A percentile compares a stretch with the other conserved stretches of the same genome.
Conservation (phyloP, 2,888 invertebrate genomes). For the Pristionchus japonicus region DNA sequence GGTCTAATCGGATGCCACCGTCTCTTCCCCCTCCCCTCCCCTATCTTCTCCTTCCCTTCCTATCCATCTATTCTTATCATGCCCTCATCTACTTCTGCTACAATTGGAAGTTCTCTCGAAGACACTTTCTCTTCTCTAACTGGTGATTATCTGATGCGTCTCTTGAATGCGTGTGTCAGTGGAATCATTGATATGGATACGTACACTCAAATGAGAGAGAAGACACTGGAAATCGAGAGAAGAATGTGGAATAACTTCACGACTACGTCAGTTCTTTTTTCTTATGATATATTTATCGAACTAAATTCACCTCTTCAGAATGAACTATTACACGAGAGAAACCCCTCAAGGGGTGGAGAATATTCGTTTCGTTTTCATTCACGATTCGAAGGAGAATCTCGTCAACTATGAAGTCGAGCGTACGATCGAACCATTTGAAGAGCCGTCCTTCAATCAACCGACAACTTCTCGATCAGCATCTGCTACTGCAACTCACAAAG, state of each 20-base stretch:
- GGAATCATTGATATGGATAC: background rate
- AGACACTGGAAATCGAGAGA: background rate
- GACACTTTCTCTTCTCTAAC: background rate
- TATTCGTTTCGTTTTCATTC: background rate
- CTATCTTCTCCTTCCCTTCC: background rate
- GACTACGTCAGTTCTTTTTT: background rate
- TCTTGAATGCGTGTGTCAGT: background rate
- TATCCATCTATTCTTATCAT: background rate
- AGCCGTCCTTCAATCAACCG: background rate
- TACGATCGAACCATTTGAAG: background rate
- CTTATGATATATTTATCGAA: background rate
- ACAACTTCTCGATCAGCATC: background rate
- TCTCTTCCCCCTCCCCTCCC: background rate
- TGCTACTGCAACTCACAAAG: background rate
- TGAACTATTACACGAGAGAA: background rate
- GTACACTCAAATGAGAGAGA: background rate
- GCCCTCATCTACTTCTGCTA: background rate
- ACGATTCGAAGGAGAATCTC: background rate
- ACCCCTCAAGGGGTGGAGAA: background rate
- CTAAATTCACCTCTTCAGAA: background rate
- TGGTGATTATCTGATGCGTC: background rate
- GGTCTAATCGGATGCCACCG: background rate
- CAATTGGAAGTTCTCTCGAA: background rate
- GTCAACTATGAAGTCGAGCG: background rate
- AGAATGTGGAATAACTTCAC: background rate